A percentile compares a stretch with the other conserved stretches of the same genome.
Evolutionary conservation across 2,888 invertebrate species (phyloP).

Genomic region (Ditylenchus weischeri): DNA sequence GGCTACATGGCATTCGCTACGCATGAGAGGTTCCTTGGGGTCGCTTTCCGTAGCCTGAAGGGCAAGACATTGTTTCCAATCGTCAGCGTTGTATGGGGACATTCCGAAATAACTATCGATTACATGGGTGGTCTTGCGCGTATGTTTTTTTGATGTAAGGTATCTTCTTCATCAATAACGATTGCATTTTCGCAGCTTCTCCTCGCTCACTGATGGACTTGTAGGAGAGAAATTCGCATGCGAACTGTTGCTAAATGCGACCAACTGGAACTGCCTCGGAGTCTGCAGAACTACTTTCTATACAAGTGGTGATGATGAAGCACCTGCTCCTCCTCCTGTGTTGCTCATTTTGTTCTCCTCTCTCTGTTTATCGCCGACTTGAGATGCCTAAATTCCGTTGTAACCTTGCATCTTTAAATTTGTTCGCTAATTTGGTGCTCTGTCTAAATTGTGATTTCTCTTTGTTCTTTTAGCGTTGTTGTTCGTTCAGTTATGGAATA

Average conservation of each 20-base stretch:
- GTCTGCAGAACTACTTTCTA: constrained; percentile 80
- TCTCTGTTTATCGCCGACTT: no score
- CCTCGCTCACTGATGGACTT: constrained; percentile 95
- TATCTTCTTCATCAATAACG: constrained; percentile 2
- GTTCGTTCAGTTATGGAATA: no score
- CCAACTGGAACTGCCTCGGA: constrained; percentile 80
- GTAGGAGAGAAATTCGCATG: constrained; percentile 90
- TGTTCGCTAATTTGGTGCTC: no score
- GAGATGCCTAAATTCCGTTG: no score
- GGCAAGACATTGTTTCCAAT: constrained; percentile 91
- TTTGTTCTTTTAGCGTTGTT: no score
- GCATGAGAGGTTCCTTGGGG: constrained; percentile 81
- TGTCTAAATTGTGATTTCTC: no score
- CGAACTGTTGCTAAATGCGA: constrained; percentile 66
- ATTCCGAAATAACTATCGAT: constrained; percentile 98
- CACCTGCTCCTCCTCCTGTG: no score
- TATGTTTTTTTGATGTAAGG: constrained; percentile 12
- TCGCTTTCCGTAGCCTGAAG: constrained; percentile 92
- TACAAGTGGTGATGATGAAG: constrained; percentile 16
- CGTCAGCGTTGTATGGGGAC: constrained; percentile 98
- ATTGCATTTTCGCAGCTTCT: constrained; percentile 72
- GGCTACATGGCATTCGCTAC: constrained; percentile 97
- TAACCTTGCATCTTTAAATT: no score
- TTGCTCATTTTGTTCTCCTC: no score
- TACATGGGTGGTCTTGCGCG: constrained; percentile 83